Percentiles rank a stretch among this genome's conserved stretches.
phyloP scores from a whole-genome alignment of 2,797 vertebrate genomes.

The Crax fasciolata region DNA sequence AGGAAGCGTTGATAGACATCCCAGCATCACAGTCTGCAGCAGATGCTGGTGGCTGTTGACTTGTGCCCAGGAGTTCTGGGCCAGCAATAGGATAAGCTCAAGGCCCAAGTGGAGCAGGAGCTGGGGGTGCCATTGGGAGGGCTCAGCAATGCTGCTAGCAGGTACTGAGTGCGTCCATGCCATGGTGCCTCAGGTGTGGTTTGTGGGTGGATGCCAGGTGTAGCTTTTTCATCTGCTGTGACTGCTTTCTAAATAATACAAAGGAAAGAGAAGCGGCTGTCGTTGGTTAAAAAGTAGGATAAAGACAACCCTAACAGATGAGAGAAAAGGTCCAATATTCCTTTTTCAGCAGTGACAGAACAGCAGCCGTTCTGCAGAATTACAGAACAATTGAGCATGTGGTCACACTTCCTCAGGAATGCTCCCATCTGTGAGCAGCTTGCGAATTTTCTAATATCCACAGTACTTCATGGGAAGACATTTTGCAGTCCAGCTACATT shows the following conservation, averaged over 20 bases:
- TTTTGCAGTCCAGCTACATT: neutral
- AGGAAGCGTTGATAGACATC: neutral
- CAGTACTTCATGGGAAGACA: neutral
- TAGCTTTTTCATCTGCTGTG: neutral
- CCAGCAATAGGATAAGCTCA: neutral
- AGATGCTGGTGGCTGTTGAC: neutral
- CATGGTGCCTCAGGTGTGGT: neutral
- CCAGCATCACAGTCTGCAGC: too few relatives aligned
- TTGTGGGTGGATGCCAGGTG: neutral
- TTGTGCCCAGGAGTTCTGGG: neutral
- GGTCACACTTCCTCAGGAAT: neutral
- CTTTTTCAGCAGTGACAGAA: neutral
- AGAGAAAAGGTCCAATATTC: neutral
- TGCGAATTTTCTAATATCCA: neutral
- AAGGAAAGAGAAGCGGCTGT: neutral
- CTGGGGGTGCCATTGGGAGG: neutral
- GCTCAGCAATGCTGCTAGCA: neutral
- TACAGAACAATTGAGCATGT: neutral
- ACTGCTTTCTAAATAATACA: neutral
- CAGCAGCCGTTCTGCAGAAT: neutral
- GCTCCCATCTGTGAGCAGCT: neutral
- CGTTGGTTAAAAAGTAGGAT: neutral
- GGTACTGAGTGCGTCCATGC: neutral
- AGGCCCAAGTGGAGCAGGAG: neutral
- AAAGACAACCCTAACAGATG: neutral